Evolutionary conservation across 2,113 vertebrate genomes (phyloP).

Genomic region (Pongo pygmaeus): DNA sequence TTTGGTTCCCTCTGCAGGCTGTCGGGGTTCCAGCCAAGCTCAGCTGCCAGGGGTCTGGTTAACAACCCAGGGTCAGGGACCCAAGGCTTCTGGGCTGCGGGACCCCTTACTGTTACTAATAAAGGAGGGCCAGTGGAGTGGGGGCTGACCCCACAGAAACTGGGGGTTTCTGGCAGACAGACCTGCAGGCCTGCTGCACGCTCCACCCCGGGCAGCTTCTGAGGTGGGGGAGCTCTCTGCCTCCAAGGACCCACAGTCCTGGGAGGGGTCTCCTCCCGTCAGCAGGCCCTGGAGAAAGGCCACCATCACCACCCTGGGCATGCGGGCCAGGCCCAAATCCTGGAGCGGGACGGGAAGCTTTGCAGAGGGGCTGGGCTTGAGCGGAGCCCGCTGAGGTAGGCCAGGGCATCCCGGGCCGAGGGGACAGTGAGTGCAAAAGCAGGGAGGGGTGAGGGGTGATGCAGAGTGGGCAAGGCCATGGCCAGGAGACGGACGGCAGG

Average conservation of each 20-base stretch:
- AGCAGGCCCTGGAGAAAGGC: not conserved
- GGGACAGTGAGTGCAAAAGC: not conserved
- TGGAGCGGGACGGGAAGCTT: not conserved
- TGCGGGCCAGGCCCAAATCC: not conserved
- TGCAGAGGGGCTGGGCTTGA: not conserved
- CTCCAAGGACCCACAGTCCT: too few relatives aligned
- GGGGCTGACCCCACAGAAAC: too few relatives aligned
- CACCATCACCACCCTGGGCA: fast-evolving
- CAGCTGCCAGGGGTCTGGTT: not conserved
- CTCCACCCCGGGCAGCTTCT: not conserved
- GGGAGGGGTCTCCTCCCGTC: not conserved
- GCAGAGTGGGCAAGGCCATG: not conserved
- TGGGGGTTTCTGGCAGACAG: too few relatives aligned
- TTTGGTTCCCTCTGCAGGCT: not conserved
- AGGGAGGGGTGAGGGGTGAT: too few relatives aligned
- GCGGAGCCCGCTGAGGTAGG: not conserved
- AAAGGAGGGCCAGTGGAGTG: not conserved
- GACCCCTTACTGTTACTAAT: not conserved
- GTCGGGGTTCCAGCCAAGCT: not conserved
- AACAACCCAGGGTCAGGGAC: not conserved
- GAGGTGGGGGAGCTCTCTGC: not conserved
- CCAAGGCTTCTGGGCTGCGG: not conserved
- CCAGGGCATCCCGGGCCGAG: too few relatives aligned
- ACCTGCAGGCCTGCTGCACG: not conserved
- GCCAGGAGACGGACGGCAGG: not conserved